Evolutionary conservation across 2,888 invertebrate species (phyloP), one percentile per base, ranked within the genome.

Genomic region (Rhingia campestris): DNA sequence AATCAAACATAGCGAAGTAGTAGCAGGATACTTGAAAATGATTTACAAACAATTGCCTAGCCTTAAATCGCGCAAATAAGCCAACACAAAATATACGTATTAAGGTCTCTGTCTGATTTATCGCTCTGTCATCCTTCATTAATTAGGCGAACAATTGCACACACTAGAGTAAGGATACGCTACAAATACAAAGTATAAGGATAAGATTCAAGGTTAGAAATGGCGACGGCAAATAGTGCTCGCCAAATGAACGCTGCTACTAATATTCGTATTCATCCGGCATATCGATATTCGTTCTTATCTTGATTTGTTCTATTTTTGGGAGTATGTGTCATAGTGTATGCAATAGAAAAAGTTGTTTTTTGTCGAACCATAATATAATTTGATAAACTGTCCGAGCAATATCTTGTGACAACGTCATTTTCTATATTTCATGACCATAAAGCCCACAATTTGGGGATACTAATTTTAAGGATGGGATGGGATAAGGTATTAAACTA

Each of bases 161-260:
- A 73, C 59, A 37, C 37, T 22, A 30, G 39, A 49, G 37, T 63
- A 51, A 69, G n/a, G 69, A 76, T 61, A 49, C 56, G 70, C 76
- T 56, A 54, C 76, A 54, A 45, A 49, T 22, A 39, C n/a, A 12
- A 49, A 63, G 63, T 70, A 45, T 70, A 70, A 63, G 70, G 70
- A 56, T 10, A 4, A 47, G 35, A 76, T 54, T 69, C 53, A 61
- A 45, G 54, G 59, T 61, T 61, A 69, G 61, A 76, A 22, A 61
- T 61, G 45, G 61, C 49, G 43, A 54, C 37, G 39, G 32, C 37
- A 59, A 47, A 39, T 58, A 22, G n/a, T 56, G 7, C 51, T 58
- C 22, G 6, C 10, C 12, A 5, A n/a, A 41, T 6, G 22, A 3
- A 9, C 9, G 49, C 4, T 39, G 30, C 4, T 59, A 30, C 39